Percentiles rank a stretch among this genome's conserved stretches.
phyloP scores from a whole-genome alignment of 2,888 invertebrate species.

The Drosophila borealis region DNA sequence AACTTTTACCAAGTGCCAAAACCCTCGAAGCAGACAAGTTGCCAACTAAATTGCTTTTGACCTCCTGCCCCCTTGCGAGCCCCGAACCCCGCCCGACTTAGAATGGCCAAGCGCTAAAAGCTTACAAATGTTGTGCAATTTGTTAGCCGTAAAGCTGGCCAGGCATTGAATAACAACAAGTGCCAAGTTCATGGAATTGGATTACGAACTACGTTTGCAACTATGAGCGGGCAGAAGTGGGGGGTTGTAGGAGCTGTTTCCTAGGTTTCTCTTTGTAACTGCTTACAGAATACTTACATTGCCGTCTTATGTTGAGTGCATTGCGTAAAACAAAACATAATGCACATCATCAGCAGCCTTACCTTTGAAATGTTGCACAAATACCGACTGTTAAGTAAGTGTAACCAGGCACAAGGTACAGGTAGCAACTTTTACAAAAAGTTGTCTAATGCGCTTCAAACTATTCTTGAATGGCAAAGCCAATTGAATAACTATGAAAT shows the following conservation, averaged over 20 bases:
- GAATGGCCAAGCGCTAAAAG: slow-evolving; percentile 43
- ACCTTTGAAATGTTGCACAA: slow-evolving; percentile 1
- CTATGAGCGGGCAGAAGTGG: not conserved
- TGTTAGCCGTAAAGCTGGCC: slow-evolving; percentile 52
- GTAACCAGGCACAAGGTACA: too few species aligned
- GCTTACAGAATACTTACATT: slow-evolving; percentile 4
- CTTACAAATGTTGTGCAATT: slow-evolving; percentile 66
- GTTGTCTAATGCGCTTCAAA: not conserved
- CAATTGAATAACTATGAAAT: not conserved
- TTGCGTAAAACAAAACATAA: slow-evolving; percentile 30
- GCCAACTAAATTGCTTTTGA: slow-evolving; percentile 50
- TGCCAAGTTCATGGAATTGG: slow-evolving; percentile 24
- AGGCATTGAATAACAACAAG: slow-evolving; percentile 61
- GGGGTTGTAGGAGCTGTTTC: not conserved
- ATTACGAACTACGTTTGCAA: not conserved
- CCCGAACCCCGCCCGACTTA: not conserved
- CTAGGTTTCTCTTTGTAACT: slow-evolving; percentile 1
- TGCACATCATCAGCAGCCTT: slow-evolving; percentile 12
- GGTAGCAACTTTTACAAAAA: not conserved
- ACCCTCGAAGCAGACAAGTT: slow-evolving; percentile 53
- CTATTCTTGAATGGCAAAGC: not conserved
- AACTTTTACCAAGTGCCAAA: slow-evolving; percentile 45
- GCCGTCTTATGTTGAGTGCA: slow-evolving; percentile 8
- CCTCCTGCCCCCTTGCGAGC: not conserved
- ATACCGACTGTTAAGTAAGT: too few species aligned